Conservation (phyloP, 1,140 invertebrate species). For the Contarinia nasturtii region DNA sequence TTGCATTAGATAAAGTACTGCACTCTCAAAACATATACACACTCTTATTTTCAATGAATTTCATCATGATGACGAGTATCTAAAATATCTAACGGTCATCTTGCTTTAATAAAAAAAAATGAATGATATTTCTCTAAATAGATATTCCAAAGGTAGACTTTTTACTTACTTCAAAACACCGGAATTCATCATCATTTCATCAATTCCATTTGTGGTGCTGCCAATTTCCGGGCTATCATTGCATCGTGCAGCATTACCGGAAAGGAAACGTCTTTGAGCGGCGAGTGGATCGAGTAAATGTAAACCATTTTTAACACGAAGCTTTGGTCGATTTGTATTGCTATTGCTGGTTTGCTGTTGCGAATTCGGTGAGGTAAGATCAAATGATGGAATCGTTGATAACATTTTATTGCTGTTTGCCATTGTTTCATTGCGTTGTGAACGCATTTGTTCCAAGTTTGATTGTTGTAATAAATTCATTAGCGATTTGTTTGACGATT, state of each 20-base stretch:
- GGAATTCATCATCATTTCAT: conserved; percentile 24
- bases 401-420: background rate
- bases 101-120: too few relatives aligned
- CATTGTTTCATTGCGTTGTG: background rate
- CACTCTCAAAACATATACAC: too few relatives aligned
- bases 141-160: too few relatives aligned
- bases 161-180: conserved; percentile 17
- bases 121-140: too few relatives aligned
- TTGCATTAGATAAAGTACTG: too few relatives aligned
- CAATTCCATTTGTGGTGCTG: conserved; percentile 29
- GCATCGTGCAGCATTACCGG: conserved; percentile 11
- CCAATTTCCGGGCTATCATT: conserved; percentile 32
- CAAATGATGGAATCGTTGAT: background rate
- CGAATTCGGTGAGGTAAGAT: background rate
- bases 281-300: conserved; percentile 9
- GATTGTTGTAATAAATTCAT: conserved; percentile 32
- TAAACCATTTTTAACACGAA: conserved; percentile 13
- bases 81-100: too few relatives aligned
- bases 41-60: too few relatives aligned
- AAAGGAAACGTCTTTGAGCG: conserved; percentile 6
- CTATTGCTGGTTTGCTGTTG: conserved; percentile 17
- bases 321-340: conserved; percentile 25
- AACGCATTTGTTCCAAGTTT: background rate
- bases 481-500: conserved; percentile 28
- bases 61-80: too few relatives aligned